Evolutionary conservation across 2,888 invertebrate species (phyloP).

Genomic region (Erebia ligea): DNA sequence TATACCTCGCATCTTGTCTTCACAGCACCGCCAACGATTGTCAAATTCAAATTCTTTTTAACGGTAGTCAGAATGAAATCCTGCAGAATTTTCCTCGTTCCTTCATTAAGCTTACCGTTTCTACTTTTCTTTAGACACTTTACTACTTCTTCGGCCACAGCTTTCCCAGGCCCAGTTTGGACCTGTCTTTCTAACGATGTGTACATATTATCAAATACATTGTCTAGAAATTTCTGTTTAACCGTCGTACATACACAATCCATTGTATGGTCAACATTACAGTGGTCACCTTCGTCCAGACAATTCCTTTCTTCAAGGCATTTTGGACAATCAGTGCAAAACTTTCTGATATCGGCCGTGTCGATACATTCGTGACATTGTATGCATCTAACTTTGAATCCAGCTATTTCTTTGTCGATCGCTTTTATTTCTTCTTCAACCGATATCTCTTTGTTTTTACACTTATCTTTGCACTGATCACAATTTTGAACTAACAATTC

Average conservation of each 20-base stretch:
- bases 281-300: conserved; percentile 52
- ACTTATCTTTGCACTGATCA: conserved; percentile 62
- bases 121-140: conserved; percentile 61
- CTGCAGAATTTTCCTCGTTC: conserved; percentile 61
- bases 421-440: conserved; percentile 57
- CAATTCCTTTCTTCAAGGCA: conserved; percentile 62
- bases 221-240: conserved; percentile 68
- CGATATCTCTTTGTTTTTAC: conserved; percentile 54
- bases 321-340: conserved; percentile 68
- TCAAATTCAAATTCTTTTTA: conserved; percentile 70
- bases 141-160: conserved; percentile 61
- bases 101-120: conserved; percentile 66
- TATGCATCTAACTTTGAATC: conserved; percentile 53
- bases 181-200: conserved; percentile 62
- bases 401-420: conserved; percentile 54
- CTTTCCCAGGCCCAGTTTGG: conserved; percentile 59
- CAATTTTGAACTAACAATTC: conserved; percentile 54
- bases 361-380: conserved; percentile 63
- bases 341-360: conserved; percentile 58
- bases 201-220: conserved; percentile 76
- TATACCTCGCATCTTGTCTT: conserved; percentile 75
- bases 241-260: conserved; percentile 67
- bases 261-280: conserved; percentile 51
- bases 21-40: conserved; percentile 73
- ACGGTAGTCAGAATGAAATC: conserved; percentile 65